Conservation (phyloP, 2,888 invertebrate genomes). For the Shargacucullia verbasci region DNA sequence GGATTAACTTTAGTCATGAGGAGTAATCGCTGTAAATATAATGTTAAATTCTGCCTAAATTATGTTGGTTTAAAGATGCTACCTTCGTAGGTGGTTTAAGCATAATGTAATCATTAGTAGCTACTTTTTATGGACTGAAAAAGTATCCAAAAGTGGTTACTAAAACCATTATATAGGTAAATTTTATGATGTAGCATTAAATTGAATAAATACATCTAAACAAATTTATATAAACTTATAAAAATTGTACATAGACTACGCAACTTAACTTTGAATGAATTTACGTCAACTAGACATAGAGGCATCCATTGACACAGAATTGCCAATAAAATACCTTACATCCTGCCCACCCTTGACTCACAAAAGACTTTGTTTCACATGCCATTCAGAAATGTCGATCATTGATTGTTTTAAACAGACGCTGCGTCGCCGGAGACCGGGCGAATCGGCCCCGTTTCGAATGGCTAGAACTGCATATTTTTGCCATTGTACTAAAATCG, state of each 20-base stretch:
- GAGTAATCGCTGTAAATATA: conserved; percentile 27
- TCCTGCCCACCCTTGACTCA: conserved; percentile 73
- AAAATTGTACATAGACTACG: conserved; percentile 17
- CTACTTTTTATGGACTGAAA: too few relatives aligned
- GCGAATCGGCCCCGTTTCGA: conserved; percentile 58
- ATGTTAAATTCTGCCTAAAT: neutral
- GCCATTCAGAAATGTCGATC: conserved; percentile 85
- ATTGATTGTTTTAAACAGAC: conserved; percentile 89
- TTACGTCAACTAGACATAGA: conserved; percentile 26
- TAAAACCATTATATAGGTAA: too few relatives aligned
- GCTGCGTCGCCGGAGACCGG: conserved; percentile 78
- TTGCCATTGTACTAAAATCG: conserved; percentile 74
- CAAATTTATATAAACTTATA: too few relatives aligned
- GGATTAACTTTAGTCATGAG: conserved; percentile 38
- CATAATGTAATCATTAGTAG: too few relatives aligned
- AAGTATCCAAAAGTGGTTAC: too few relatives aligned
- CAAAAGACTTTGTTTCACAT: conserved; percentile 81
- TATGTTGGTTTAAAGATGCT: conserved; percentile 21
- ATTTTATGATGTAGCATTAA: too few relatives aligned
- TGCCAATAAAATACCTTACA: conserved; percentile 76
- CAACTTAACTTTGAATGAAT: conserved; percentile 35
- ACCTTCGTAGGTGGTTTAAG: too few relatives aligned
- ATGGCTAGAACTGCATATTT: conserved; percentile 75
- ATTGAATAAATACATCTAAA: too few relatives aligned
- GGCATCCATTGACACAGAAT: conserved; percentile 47